Base-by-base conservation (phyloP, 2,113 vertebrate species). In the zebrafish (Danio rerio) region DNA sequence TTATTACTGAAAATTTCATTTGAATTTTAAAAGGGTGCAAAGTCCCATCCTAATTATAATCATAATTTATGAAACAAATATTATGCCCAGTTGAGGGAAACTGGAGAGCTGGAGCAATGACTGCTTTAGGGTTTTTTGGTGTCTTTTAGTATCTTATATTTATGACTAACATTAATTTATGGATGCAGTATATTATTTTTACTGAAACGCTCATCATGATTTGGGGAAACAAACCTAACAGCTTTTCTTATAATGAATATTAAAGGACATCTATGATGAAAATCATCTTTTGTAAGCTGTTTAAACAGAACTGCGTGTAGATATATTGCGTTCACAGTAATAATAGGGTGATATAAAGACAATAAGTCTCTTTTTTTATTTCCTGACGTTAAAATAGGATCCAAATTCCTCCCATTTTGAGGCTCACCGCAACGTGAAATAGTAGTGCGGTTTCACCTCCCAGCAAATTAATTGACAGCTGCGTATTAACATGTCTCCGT, bases 1-100 rank as follows among this genome's bases (percentile, higher is more conserved):
- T 53, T 43, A 50, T 15, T 56, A 71, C 21, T 78, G 83, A 85
- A 83, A 20, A 49, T 56, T 81, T 84, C 72, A 84, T 78, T 78
- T 73, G 56, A 85, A 72, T 81, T 81, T 85, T 49, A 62, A 69
- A 78, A 66, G 68, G 53, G 40, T 31, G 10, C 73, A 81, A 6
- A 82, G 68, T 50, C 58, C 11, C 6, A 66, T 61, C 68, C 31
- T 31, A 31, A 31, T 77, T 85, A 71, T 66, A 66, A 69, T 66
- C 45, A 68, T 70, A 49, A 69, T 66, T 72, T 82, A 66, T 85
- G 66, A 72, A 66, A 76, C 59, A 66, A 58, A 71, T 40, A 50
- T 58, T 18, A 50, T 50, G 76, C 50, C 15, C 56, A 61, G 12
- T 58, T 56, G 71, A 78, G 21, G 12, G 45, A 78, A 70, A 52